Percentiles rank a stretch among this genome's conserved stretches.
These are phyloP conservation scores for Ia io DNA, from an alignment of 2,113 vertebrate species.

Conservation along the genomic window DNA sequence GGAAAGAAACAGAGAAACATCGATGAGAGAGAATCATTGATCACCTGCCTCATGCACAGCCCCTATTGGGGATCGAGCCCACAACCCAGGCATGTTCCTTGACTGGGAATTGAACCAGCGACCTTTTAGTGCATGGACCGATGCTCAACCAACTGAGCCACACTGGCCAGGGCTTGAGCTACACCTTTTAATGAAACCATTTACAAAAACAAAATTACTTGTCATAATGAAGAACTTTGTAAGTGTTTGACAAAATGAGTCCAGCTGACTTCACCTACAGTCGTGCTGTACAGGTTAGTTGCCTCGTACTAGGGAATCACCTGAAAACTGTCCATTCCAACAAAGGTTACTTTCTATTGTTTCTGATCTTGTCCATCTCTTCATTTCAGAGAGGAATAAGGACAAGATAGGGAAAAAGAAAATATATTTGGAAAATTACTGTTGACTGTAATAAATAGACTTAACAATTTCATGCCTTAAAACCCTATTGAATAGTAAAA, in stretches of 20 bases:
- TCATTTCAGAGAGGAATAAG: neutral
- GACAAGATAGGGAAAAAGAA: neutral
- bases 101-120: neutral
- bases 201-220: neutral
- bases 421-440: conserved; percentile 40
- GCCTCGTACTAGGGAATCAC: neutral
- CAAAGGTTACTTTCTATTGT: neutral
- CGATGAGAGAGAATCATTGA: neutral
- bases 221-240: neutral
- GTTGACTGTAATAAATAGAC: neutral
- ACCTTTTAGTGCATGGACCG: neutral
- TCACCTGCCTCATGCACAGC: neutral
- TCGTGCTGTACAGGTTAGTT: accelerated
- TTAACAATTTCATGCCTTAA: conserved; percentile 11
- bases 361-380: neutral
- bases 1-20: neutral
- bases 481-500: conserved; percentile 25
- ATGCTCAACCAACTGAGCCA: neutral
- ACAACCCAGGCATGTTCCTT: neutral
- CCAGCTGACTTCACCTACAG: neutral
- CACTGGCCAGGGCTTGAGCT: neutral
- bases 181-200: conserved; percentile 7
- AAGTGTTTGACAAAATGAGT: neutral
- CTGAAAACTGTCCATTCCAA: neutral
- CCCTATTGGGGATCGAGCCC: neutral